Evolutionary conservation across 2,888 invertebrate species (phyloP), one percentile per base, ranked within the genome.

Genomic region (Pollenia angustigena): DNA sequence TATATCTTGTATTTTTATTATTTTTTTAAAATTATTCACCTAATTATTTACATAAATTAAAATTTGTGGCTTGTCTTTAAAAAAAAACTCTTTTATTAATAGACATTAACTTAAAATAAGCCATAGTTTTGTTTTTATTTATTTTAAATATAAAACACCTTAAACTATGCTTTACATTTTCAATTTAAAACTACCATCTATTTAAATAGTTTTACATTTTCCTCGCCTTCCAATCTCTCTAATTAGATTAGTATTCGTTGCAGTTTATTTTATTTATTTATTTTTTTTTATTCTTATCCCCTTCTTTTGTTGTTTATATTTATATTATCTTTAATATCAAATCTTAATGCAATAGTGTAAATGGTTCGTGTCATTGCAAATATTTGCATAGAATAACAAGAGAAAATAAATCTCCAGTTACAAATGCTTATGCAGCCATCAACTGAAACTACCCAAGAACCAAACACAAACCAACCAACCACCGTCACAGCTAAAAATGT

Each of bases 381-480:
- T 83, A 86, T 86, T 86, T 86, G 86, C 83, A 86, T 86, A 86
- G 86, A 83, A 86, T 86, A 83, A 83, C 75, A 86, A 86, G 86
- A 76, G 32, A 81, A 86, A 86, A 86, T 86, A 86, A 86, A 86
- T 86, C 86, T 86, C 83, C 83, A 80, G 74, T 86, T 72, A 75
- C 84, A 81, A 75, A 52, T 75, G 79, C 75, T 81, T 54, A 74
- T 79, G 76, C 64, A 62, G 58, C 76, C 71, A 81, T 72, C 71
- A 66, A 56, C 69, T 62, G 52, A 58, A 18, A 11, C 44, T 46
- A 48, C 10, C n/a, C 52, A 64, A 46, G 11, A 48, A 46, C 50
- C 44, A 32, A 32, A 32, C 6, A 32, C 32, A 4, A 32, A 32
- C 32, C 32, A 32, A 52, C 32, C 32, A 32, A 46, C 58, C 76